Conservation (phyloP, 2,888 invertebrate species). For the Ophion obscuratus region DNA sequence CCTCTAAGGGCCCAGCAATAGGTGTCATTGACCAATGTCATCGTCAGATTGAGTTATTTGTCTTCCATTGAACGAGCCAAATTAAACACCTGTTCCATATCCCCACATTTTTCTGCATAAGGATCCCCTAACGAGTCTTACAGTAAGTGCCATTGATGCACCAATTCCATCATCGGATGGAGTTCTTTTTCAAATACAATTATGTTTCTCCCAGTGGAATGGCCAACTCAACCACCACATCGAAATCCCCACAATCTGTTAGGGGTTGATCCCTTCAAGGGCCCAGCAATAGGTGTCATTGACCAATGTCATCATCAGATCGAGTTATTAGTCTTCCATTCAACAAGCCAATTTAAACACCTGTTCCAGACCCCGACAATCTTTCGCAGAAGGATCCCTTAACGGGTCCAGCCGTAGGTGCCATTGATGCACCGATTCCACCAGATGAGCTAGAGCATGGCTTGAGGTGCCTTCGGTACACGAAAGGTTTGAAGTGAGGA, state of each 20-base stretch:
- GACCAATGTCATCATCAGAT: background rate
- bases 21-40: background rate
- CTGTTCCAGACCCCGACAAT: background rate
- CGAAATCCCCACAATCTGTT: background rate
- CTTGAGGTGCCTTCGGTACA: constrained; percentile 72
- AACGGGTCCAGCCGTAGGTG: background rate
- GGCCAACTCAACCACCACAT: background rate
- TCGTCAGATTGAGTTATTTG: background rate
- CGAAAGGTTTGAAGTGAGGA: constrained; percentile 66
- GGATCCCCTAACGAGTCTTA: background rate
- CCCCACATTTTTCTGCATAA: background rate
- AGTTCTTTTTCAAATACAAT: too few relatives aligned
- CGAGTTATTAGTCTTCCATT: background rate
- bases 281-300: background rate
- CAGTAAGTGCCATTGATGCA: background rate
- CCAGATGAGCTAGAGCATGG: constrained; percentile 32
- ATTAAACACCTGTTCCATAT: background rate
- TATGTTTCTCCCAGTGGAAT: background rate
- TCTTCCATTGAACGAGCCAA: background rate
- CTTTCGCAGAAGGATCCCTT: background rate
- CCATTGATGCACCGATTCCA: background rate
- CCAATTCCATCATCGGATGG: background rate
- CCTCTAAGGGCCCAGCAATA: background rate
- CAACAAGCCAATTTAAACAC: background rate
- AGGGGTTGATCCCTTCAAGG: too few relatives aligned